Base-by-base conservation (phyloP, 2,113 vertebrate species). In the Mobula hypostoma region DNA sequence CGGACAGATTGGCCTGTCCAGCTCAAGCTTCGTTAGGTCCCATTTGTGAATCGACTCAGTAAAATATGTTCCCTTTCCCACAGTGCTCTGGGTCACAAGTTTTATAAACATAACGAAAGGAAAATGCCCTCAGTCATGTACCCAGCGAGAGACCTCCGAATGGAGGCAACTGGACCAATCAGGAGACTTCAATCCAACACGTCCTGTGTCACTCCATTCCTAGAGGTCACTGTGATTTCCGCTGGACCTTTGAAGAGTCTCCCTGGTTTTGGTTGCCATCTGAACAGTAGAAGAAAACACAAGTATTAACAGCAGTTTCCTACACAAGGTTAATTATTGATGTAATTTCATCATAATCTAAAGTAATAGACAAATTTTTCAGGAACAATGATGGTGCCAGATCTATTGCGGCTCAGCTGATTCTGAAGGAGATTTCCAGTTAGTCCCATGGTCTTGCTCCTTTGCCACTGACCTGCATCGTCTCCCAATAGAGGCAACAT, bases 261-360 rank as follows among this genome's bases (percentile, higher is more conserved):
- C 98, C 97, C 98, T 98, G 98, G 96, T 98, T 99, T 99, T 99
- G 98, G 98, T 98, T 98, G 96, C 97, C 96, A 97, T 99, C 99
- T 99, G 96, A 77, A 95, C 95, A 68, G 95, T 48, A 97, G 87
- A 94, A 94, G 94, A 95, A 95, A 95, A 88, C 12, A n/a, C 14
- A 29, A 21, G 0, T 80, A 87, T 32, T 68, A 94, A 90, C 3
- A 48, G 61, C 32, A 5, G 56, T 29, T 88, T 27, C 58, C 27
- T 8, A 29, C 29, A 90, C 3, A 15, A 15, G n/a, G 21, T 74
- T 24, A 70, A 70, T 17, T 70, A 70, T 70, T 70, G 12, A 70
- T 70, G 17, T 70, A 70, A 15, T 70, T 15, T 15, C 72, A 24
- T 48, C 48, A 48, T 48, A 48, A 48, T 4, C 3, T 48, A 48